Evolutionary conservation across 2,113 vertebrate genomes (phyloP), one percentile per base, ranked within the genome.

Genomic region (Hyperoodon ampullatus): DNA sequence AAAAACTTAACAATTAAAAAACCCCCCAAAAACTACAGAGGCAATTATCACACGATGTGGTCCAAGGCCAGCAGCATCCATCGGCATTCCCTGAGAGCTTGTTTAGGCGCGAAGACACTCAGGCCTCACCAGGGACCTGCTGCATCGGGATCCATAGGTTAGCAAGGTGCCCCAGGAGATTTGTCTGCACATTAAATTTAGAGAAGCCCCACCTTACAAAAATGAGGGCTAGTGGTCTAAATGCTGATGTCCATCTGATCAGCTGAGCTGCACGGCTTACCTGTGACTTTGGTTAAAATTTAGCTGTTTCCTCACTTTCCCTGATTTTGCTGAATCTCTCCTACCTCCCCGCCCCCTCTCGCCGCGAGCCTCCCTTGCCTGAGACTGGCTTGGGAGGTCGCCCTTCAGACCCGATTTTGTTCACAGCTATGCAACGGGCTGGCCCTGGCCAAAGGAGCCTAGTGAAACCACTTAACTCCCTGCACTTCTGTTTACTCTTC

Each of bases 401-500:
- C 97, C 90, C 60, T n/a, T 96, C 75, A 55, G 9, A 50, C 44
- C 60, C 0, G 1, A 70, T 94, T 93, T 95, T 90, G 44, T 95
- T 94, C 86, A 53, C 39, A 95, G 81, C 85, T 65, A 13, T 42
- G 70, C 53, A 35, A 74, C 44, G 9, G 65, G 23, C 47, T 50
- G 58, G 63, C 26, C 4, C 65, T 66, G 55, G 28, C 35, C 88
- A 89, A 93, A 89, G 33, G 53, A 84, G 28, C 39, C n/a, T 39
- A 30, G 78, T 70, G 82, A 98, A 96, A 83, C 83, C 95, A 93
- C 87, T 98, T 94, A 94, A 94, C 74, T 96, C 90, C 61, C 15
- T 71, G 83, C 18, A n/a, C 68, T 86, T 94, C 96, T 97, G 90
- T 98, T 98, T 97, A 95, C 81, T 87, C 95, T 97, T 90, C 91